Evolutionary conservation across 2,888 invertebrate species (phyloP).

Genomic region (Sinelater perroti): DNA sequence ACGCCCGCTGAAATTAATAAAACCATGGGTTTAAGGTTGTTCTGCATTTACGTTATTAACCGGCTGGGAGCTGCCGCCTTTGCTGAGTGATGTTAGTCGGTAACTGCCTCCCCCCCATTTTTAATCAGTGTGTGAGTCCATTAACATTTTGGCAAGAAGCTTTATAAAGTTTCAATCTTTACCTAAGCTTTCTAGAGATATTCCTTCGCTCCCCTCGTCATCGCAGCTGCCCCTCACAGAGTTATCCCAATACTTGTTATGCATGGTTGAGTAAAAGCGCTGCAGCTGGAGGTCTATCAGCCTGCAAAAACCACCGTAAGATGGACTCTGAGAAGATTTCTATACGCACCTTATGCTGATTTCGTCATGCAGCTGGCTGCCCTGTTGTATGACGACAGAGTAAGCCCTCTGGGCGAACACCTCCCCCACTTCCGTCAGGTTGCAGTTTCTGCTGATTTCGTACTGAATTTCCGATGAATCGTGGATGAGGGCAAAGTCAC

Average conservation of each 20-base stretch:
- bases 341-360: conserved; percentile 66
- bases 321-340: background rate
- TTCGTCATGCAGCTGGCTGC: conserved; percentile 78
- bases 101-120: too few species aligned
- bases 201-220: conserved; percentile 83
- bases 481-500: conserved; percentile 89
- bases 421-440: conserved; percentile 89
- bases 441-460: conserved; percentile 83
- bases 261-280: conserved; percentile 80
- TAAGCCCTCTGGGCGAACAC: conserved; percentile 90
- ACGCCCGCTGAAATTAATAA: conserved; percentile 82
- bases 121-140: too few species aligned
- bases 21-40: too few species aligned
- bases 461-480: conserved; percentile 87
- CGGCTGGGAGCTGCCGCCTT: too few species aligned
- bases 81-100: too few species aligned
- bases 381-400: conserved; percentile 88
- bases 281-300: conserved; percentile 86
- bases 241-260: conserved; percentile 87
- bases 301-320: conserved; percentile 57
- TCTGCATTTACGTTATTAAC: too few species aligned
- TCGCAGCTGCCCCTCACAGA: conserved; percentile 74
- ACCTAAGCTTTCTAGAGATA: conserved; percentile 89
- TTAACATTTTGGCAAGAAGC: background rate
- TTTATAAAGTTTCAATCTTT: conserved; percentile 30